A percentile compares a stretch with the other conserved stretches of the same genome.
phyloP scores from a whole-genome alignment of 2,888 invertebrate genomes.

The Conomelus anceps region DNA sequence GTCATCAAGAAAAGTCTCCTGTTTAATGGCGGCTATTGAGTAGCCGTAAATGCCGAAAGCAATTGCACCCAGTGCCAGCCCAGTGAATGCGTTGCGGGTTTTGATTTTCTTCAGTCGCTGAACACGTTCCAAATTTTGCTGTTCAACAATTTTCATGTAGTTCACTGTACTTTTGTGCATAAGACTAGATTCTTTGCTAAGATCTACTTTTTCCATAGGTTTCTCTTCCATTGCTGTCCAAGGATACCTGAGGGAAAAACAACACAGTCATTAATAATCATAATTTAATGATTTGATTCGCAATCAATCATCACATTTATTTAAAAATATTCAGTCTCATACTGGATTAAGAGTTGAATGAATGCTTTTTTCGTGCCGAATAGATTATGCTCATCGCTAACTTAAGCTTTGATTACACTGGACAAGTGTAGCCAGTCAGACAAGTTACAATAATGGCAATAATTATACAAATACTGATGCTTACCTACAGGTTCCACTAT shows the following conservation, averaged over 20 bases:
- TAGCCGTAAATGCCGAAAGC: slow-evolving; percentile 77
- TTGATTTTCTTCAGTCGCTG: slow-evolving; percentile 54
- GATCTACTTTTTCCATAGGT: slow-evolving; percentile 52
- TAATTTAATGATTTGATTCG: no score
- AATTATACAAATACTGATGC: no score
- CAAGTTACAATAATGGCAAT: no score
- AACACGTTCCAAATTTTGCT: slow-evolving; percentile 67
- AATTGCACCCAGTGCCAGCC: slow-evolving; percentile 54
- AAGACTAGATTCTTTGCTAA: slow-evolving; percentile 41
- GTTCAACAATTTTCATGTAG: slow-evolving; percentile 73
- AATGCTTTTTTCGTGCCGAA: no score
- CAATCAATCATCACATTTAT: no score
- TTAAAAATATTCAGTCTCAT: no score
- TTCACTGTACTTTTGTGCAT: slow-evolving; percentile 53
- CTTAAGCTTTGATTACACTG: no score
- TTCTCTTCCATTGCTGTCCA: slow-evolving; percentile 40
- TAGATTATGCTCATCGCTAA: no score
- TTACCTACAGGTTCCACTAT: no score
- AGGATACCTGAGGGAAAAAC: background rate
- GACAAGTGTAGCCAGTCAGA: no score
- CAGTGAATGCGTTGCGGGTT: slow-evolving; percentile 62
- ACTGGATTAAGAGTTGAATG: no score
- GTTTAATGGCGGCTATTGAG: slow-evolving; percentile 77
- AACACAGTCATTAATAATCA: no score
- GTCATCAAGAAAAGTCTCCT: slow-evolving; percentile 90